Evolutionary conservation across 2,113 vertebrate genomes (phyloP).

Genomic region (Turdus rufiventris): DNA sequence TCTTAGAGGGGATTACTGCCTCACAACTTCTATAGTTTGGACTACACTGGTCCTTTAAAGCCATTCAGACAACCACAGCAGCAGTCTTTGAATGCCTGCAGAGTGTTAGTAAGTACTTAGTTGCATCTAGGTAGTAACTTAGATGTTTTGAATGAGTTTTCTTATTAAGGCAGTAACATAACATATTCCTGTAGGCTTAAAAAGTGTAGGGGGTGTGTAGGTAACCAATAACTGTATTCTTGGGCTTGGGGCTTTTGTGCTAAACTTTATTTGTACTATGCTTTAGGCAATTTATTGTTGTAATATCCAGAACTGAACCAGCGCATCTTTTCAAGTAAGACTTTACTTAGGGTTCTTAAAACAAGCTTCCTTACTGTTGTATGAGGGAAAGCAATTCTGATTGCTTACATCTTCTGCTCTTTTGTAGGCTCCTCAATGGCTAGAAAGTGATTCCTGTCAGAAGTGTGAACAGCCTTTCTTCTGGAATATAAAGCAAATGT

Average conservation of each 20-base stretch:
- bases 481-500: slow-evolving; percentile 99
- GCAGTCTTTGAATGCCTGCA: background rate
- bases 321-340: background rate
- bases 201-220: background rate
- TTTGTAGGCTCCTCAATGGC: slow-evolving; percentile 91
- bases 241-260: background rate
- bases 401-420: background rate
- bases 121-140: background rate
- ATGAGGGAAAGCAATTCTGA: background rate
- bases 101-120: background rate
- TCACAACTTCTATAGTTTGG: background rate
- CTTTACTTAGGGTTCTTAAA: background rate
- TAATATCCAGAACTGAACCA: background rate
- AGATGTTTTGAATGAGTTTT: background rate
- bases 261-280: background rate
- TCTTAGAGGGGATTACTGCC: background rate
- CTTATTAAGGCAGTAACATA: background rate
- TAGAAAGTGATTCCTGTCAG: slow-evolving; percentile 96
- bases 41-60: background rate
- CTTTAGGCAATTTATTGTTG: background rate
- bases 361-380: background rate
- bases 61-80: background rate
- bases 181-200: background rate
- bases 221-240: background rate
- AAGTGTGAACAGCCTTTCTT: slow-evolving; percentile 97